These are phyloP conservation scores for Drosophila bocki DNA, from an alignment of 1,140 invertebrate species.

Conservation along the genomic window DNA sequence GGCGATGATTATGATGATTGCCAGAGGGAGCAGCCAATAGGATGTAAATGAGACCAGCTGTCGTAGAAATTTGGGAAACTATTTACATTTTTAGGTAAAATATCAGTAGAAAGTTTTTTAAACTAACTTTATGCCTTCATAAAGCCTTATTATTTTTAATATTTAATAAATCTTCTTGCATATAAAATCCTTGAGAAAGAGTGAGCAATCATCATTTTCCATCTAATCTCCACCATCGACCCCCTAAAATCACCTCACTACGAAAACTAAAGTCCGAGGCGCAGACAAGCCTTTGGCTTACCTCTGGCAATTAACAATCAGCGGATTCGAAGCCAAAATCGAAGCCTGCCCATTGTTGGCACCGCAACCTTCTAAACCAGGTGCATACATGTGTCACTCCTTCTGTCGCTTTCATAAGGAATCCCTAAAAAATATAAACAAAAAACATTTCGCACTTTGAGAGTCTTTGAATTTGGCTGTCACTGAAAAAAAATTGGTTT, in stretches of 20 bases:
- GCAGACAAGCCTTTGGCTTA: constrained; percentile 5
- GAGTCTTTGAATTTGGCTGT: constrained; percentile 58
- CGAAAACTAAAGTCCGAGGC: not conserved
- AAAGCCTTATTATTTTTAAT: not conserved
- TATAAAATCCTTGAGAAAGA: not conserved
- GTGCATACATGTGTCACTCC: constrained; percentile 84
- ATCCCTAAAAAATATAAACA: constrained; percentile 34
- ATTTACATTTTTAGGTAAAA: not conserved
- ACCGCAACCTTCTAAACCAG: constrained; percentile 69
- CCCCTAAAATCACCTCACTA: not conserved
- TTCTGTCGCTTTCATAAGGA: constrained; percentile 70
- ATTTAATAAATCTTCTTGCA: not conserved
- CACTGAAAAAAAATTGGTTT: not conserved
- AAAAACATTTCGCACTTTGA: constrained; percentile 63
- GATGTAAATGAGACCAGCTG: not conserved
- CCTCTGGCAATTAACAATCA: constrained; percentile 41
- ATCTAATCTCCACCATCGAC: constrained; percentile 34
- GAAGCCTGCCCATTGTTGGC: constrained; percentile 54
- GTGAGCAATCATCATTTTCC: constrained; percentile 9
- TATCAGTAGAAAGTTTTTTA: not conserved
- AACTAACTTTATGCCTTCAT: too few species aligned
- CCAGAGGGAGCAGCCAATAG: constrained; percentile 6
- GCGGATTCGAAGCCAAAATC: constrained; percentile 39
- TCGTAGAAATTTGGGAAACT: not conserved
- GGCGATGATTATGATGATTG: constrained; percentile 23